Conservation (phyloP, 2,797 vertebrate species). For the Hylomyscus alleni region DNA sequence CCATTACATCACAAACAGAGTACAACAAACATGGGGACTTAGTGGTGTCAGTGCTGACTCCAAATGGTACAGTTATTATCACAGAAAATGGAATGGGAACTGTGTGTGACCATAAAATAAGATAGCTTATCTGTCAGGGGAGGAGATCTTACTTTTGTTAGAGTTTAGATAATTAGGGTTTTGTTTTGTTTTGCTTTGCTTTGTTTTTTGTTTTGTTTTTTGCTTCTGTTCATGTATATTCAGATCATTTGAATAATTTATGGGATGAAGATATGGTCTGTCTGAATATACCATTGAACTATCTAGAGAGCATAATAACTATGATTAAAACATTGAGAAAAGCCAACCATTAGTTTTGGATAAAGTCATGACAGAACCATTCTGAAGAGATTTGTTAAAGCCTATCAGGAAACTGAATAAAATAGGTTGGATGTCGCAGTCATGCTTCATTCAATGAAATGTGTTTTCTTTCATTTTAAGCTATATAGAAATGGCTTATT, state of each 20-base stretch:
- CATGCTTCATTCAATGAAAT: slow-evolving; percentile 25
- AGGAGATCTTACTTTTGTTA: not conserved
- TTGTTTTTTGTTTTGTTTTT: no score
- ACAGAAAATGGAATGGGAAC: slow-evolving; percentile 24
- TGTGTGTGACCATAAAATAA: slow-evolving; percentile 2
- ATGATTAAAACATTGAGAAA: slow-evolving; percentile 2
- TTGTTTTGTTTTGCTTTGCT: no score
- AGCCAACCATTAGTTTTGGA: not conserved
- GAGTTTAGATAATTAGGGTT: not conserved
- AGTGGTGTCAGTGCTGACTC: not conserved
- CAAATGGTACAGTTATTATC: not conserved
- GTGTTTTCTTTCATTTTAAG: slow-evolving; percentile 33
- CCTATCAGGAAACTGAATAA: slow-evolving; percentile 55
- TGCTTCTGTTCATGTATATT: not conserved
- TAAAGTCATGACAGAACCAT: slow-evolving; percentile 11
- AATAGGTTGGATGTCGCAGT: not conserved
- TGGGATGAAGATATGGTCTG: not conserved
- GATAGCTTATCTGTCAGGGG: not conserved
- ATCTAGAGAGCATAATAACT: not conserved
- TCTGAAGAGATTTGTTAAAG: slow-evolving; percentile 45
- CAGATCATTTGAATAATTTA: not conserved
- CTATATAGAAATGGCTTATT: slow-evolving; percentile 4
- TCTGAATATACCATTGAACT: slow-evolving; percentile 1
- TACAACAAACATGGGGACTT: not conserved
- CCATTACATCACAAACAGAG: slow-evolving; percentile 21